Percentiles rank a stretch among this genome's conserved stretches.
Conservation (phyloP, 2,888 invertebrate genomes). For the Tuberolachnus salignus region DNA sequence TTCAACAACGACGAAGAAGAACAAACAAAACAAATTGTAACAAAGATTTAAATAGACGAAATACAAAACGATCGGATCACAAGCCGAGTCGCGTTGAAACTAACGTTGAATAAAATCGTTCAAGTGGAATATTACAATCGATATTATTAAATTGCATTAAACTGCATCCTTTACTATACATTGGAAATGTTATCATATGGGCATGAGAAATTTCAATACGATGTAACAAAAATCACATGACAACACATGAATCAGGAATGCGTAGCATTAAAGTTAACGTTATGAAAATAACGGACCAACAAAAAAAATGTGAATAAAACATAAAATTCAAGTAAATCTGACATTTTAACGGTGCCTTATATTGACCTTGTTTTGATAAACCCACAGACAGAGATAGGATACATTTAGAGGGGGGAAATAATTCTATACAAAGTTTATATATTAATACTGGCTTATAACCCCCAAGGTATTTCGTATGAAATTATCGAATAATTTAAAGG, state of each 20-base stretch:
- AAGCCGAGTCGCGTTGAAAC: too few relatives aligned
- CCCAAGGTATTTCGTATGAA: neutral
- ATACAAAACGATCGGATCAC: neutral
- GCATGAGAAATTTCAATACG: too few relatives aligned
- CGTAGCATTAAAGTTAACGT: neutral
- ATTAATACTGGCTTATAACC: too few relatives aligned
- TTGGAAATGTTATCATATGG: too few relatives aligned
- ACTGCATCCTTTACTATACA: too few relatives aligned
- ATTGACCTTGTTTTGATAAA: too few relatives aligned
- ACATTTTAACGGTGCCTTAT: neutral
- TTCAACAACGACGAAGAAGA: neutral
- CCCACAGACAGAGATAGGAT: too few relatives aligned
- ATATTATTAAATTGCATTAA: too few relatives aligned
- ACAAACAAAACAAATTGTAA: neutral
- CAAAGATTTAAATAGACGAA: neutral
- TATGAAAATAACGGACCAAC: neutral
- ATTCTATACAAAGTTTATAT: too few relatives aligned
- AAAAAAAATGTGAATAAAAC: neutral
- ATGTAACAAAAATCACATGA: neutral
- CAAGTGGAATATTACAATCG: neutral
- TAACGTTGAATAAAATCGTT: neutral
- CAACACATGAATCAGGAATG: neutral
- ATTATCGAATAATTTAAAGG: neutral
- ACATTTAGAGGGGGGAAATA: too few relatives aligned
- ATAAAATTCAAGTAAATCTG: conserved; percentile 4